Evolutionary conservation across 92 coral and sea anemone genomes (phyloP).

Genomic region (Porites rus): DNA sequence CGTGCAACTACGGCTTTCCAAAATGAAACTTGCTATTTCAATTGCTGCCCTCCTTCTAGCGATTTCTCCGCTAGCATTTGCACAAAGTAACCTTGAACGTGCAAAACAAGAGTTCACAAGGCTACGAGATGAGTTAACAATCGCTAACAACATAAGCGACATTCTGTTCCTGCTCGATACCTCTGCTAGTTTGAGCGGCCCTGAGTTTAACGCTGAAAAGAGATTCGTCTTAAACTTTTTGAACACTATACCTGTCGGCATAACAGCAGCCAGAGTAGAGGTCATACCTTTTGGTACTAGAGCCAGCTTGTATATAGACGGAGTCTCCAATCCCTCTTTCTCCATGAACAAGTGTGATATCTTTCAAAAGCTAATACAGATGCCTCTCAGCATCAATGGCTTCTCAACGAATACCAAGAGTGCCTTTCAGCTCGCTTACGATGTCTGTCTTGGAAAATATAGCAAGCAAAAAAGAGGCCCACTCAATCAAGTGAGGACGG

Average conservation of each 20-base stretch:
- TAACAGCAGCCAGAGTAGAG: slow-evolving; percentile 75
- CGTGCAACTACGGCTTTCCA: background rate
- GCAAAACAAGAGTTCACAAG: slow-evolving; percentile 30
- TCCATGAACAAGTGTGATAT: slow-evolving; percentile 73
- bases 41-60: background rate
- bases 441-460: slow-evolving; percentile 47
- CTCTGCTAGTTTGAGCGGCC: slow-evolving; percentile 56
- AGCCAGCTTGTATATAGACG: slow-evolving; percentile 58
- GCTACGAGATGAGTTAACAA: slow-evolving; percentile 55
- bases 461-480: slow-evolving; percentile 39
- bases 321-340: slow-evolving; percentile 54
- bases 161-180: slow-evolving; percentile 77
- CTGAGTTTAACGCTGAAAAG: slow-evolving; percentile 33
- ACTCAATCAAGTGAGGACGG: slow-evolving; percentile 52
- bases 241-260: slow-evolving; percentile 66
- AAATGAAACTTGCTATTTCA: background rate
- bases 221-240: slow-evolving; percentile 68
- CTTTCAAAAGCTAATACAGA: slow-evolving; percentile 54
- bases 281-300: slow-evolving; percentile 71
- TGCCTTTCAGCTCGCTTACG: slow-evolving; percentile 61
- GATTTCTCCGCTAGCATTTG: background rate
- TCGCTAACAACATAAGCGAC: slow-evolving; percentile 56
- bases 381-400: slow-evolving; percentile 37
- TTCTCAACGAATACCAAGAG: slow-evolving; percentile 66
- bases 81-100: slow-evolving; percentile 29